These are phyloP conservation scores for Nestor notabilis DNA, from an alignment of 2,113 vertebrate species.

Conservation along the genomic window DNA sequence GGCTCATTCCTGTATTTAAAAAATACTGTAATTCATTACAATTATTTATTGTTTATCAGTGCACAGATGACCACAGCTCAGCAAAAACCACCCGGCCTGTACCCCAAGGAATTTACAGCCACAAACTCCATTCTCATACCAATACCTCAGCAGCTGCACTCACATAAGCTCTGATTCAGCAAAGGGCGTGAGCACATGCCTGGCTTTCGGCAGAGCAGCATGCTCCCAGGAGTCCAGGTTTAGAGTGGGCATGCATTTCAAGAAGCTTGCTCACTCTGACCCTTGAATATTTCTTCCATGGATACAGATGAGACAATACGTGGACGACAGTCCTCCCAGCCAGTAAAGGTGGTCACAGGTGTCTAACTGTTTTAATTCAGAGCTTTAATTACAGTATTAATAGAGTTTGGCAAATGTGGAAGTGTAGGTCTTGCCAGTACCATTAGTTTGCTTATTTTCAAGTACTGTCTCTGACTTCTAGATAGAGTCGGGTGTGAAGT, in stretches of 20 bases:
- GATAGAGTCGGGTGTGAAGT: background rate
- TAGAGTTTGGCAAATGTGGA: background rate
- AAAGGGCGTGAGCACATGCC: fast-evolving
- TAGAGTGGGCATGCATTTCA: background rate
- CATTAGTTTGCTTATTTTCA: background rate
- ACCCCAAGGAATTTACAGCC: background rate
- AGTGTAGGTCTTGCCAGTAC: background rate
- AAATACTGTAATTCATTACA: slow-evolving; percentile 22
- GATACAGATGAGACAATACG: background rate
- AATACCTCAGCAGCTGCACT: background rate
- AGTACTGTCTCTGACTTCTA: background rate
- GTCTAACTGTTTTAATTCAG: background rate
- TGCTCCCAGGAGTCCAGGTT: fast-evolving
- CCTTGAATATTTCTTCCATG: background rate
- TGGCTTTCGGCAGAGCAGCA: background rate
- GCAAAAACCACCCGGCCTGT: fast-evolving
- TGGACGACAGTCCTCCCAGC: background rate
- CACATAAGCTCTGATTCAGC: background rate
- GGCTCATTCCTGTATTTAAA: background rate
- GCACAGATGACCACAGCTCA: background rate
- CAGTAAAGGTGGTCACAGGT: background rate
- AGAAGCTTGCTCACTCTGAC: background rate
- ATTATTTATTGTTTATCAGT: slow-evolving; percentile 54
- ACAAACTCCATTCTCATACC: background rate
- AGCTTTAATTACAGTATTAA: background rate